phyloP scores from a whole-genome alignment of 2,797 vertebrate species.

The Thunnus albacares region DNA sequence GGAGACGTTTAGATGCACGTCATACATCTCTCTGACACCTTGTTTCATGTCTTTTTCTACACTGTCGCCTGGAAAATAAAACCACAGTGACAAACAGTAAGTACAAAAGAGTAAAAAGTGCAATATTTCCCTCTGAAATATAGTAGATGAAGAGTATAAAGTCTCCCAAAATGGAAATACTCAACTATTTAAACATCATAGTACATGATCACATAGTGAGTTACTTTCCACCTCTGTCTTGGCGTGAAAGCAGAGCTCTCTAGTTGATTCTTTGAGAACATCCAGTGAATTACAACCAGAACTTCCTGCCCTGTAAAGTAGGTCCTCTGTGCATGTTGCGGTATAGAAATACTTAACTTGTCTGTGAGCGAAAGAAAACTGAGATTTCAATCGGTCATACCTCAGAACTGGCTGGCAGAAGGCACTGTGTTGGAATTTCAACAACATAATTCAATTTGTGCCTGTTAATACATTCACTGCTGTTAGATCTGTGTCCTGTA shows the following conservation, averaged over 20 bases:
- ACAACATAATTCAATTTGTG: constrained; percentile 80
- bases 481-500: constrained; percentile 66
- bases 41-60: background rate
- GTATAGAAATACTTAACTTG: constrained; percentile 48
- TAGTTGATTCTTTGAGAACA: constrained; percentile 18
- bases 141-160: background rate
- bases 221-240: constrained; percentile 10
- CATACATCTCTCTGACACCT: background rate
- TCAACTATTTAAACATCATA: background rate
- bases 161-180: background rate
- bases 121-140: background rate
- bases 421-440: constrained; percentile 53
- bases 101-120: background rate
- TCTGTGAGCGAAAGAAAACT: constrained; percentile 48
- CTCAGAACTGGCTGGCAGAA: constrained; percentile 48
- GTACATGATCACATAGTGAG: background rate
- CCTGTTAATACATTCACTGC: constrained; percentile 76
- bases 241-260: constrained; percentile 11
- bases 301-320: constrained; percentile 20
- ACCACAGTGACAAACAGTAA: background rate
- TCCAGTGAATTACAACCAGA: constrained; percentile 20
- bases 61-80: background rate
- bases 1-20: background rate
- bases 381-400: constrained; percentile 60
- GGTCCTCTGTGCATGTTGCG: constrained; percentile 31